Conservation (phyloP, 2,797 vertebrate genomes). For the Tokudaia tokunoshimensis region DNA sequence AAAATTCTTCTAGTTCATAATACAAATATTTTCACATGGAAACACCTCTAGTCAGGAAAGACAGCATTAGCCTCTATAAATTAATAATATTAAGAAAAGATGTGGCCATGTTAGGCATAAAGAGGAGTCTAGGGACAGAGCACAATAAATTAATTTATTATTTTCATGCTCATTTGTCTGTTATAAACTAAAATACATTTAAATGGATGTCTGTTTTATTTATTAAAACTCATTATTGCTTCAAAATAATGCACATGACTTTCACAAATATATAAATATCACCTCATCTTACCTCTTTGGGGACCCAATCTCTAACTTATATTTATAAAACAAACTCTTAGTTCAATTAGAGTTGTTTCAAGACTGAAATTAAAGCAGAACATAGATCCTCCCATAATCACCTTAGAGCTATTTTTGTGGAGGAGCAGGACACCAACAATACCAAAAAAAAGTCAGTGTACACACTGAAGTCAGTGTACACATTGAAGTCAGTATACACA, state of each 20-base stretch:
- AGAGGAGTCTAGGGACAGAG: constrained; percentile 41
- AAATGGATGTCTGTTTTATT: constrained; percentile 34
- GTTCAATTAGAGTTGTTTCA: constrained; percentile 45
- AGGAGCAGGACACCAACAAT: constrained; percentile 3
- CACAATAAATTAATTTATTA: constrained; percentile 64
- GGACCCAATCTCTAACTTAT: constrained; percentile 37
- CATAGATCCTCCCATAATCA: constrained; percentile 44
- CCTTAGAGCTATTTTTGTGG: constrained; percentile 12
- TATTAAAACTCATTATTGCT: constrained; percentile 53
- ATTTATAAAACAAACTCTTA: constrained; percentile 51
- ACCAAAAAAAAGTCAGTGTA: neutral
- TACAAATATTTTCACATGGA: constrained; percentile 66
- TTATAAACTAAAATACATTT: constrained; percentile 55
- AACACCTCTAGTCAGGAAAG: constrained; percentile 61
- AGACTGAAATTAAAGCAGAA: constrained; percentile 51
- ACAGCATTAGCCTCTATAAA: constrained; percentile 56
- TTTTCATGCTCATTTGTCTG: neutral
- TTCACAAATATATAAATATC: constrained; percentile 62
- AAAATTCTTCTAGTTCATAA: constrained; percentile 60
- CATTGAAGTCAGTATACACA: neutral
- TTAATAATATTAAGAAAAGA: constrained; percentile 51
- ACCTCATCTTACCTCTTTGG: neutral
- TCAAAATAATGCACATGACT: constrained; percentile 43
- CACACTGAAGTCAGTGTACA: neutral
- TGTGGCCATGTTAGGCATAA: constrained; percentile 42